These are phyloP conservation scores for Mythimna albipuncta DNA, from an alignment of 2,888 invertebrate species.

Conservation along the genomic window DNA sequence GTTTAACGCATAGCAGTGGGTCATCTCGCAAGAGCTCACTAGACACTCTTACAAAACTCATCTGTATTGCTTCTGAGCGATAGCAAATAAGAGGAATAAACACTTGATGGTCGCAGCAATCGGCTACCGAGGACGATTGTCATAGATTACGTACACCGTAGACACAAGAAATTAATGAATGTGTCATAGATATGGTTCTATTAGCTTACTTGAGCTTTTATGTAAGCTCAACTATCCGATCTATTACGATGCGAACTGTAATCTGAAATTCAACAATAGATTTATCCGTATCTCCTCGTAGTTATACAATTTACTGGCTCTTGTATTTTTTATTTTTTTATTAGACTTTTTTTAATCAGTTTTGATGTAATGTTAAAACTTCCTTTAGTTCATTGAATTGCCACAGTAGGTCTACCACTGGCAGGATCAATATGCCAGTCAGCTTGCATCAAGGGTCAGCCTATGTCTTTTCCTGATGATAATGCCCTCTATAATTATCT, in stretches of 20 bases:
- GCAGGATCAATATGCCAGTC: no score
- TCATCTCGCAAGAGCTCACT: slow-evolving; percentile 60
- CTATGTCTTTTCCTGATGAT: no score
- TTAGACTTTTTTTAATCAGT: background rate
- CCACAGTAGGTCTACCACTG: no score
- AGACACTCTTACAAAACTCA: slow-evolving; percentile 73
- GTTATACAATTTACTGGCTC: slow-evolving; percentile 11
- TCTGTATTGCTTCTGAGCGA: slow-evolving; percentile 64
- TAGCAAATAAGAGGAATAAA: slow-evolving; percentile 67
- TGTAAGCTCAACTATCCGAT: slow-evolving; percentile 11
- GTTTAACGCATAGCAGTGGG: slow-evolving; percentile 69
- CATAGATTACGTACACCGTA: slow-evolving; percentile 40
- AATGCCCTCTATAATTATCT: background rate
- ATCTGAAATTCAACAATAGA: slow-evolving; percentile 18
- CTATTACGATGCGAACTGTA: slow-evolving; percentile 10
- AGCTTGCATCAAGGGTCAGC: no score
- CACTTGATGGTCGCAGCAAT: slow-evolving; percentile 57
- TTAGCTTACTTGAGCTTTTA: slow-evolving; percentile 22
- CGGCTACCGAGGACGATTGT: slow-evolving; percentile 63
- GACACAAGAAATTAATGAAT: slow-evolving; percentile 50
- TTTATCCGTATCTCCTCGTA: slow-evolving; percentile 5
- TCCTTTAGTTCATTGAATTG: background rate
- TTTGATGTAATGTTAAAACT: background rate
- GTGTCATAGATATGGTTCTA: slow-evolving; percentile 34
- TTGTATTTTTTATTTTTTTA: background rate